These are phyloP conservation scores for Neomonachus schauinslandi DNA, from an alignment of 2,113 vertebrate species.

Conservation along the genomic window DNA sequence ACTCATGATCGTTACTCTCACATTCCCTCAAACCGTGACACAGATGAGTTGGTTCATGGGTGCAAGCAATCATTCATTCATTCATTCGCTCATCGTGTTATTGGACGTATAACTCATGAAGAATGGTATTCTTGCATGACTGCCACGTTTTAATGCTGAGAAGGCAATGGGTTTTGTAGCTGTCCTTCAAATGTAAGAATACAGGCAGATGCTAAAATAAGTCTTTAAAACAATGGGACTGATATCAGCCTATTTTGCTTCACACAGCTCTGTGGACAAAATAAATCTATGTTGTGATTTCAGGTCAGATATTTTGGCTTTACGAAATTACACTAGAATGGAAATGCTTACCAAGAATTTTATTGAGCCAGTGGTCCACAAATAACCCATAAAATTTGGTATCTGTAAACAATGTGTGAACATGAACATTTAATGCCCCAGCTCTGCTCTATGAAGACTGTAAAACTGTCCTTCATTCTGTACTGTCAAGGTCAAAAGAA, in stretches of 20 bases:
- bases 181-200: neutral
- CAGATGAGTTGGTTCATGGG: neutral
- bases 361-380: neutral
- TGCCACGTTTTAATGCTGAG: neutral
- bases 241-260: neutral
- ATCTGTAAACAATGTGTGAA: neutral
- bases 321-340: constrained; percentile 16
- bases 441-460: neutral
- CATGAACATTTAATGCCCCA: neutral
- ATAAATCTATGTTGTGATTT: constrained; percentile 42
- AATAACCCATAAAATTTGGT: constrained; percentile 37
- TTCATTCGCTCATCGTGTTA: neutral
- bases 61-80: neutral
- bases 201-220: neutral
- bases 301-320: constrained; percentile 44
- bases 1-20: neutral
- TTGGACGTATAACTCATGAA: neutral
- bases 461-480: neutral
- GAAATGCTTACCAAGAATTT: constrained; percentile 34
- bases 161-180: neutral
- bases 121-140: neutral
- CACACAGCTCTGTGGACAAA: neutral
- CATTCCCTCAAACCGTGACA: neutral
- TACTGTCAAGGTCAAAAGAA: constrained; percentile 73
- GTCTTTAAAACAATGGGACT: constrained; percentile 12